A percentile compares a stretch with the other conserved stretches of the same genome.
Evolutionary conservation across 1,140 invertebrate genomes (phyloP).

Genomic region (Meloidogyne exigua): DNA sequence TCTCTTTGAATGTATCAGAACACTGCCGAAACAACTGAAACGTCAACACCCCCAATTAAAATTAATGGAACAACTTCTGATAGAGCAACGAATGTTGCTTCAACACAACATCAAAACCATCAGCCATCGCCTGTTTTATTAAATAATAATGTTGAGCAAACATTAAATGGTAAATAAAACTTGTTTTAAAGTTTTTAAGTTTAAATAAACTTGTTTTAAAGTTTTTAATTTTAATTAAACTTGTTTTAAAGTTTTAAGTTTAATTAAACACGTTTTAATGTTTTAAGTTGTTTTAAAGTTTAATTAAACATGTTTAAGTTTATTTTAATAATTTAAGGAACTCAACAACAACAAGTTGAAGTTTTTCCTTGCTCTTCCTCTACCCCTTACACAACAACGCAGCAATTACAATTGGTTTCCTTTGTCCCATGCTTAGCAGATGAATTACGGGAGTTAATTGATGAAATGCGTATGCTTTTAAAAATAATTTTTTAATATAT

Average conservation of each 20-base stretch:
- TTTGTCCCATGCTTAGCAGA: slow-evolving; percentile 16
- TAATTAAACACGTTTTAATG: too few relatives aligned
- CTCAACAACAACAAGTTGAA: neutral
- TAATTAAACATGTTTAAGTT: too few relatives aligned
- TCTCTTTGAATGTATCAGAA: neutral
- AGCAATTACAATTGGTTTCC: neutral
- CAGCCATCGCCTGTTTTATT: neutral
- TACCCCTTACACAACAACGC: neutral
- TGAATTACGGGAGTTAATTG: slow-evolving; percentile 55
- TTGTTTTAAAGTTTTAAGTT: too few relatives aligned
- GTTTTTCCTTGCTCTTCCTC: neutral
- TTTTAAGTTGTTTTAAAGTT: too few relatives aligned
- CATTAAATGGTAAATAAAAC: neutral
- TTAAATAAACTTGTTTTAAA: too few relatives aligned
- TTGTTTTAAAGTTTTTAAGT: too few relatives aligned
- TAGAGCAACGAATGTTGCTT: neutral
- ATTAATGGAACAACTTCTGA: neutral
- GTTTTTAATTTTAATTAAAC: too few relatives aligned
- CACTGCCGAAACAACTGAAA: neutral
- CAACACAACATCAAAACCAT: neutral
- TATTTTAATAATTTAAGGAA: neutral
- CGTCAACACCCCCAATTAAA: neutral
- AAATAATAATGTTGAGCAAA: neutral
- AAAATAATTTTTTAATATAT: slow-evolving; percentile 5
- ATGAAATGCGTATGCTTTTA: slow-evolving; percentile 58